A percentile compares a stretch with the other conserved stretches of the same genome.
Conservation (phyloP, 1,140 invertebrate genomes). For the Chrysopa pallens region DNA sequence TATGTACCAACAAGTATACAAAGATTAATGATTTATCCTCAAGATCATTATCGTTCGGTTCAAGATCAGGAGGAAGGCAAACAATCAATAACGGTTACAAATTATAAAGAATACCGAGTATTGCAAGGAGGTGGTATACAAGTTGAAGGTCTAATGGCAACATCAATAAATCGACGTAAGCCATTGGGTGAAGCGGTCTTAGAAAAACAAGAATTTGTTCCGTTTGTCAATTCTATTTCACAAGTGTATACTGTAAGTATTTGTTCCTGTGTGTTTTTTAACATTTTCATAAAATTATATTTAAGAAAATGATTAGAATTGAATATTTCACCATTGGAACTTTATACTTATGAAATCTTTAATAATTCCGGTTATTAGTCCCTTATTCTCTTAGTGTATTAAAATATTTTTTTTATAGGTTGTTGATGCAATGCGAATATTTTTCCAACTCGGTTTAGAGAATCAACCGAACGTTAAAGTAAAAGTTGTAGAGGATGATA, state of each 20-base stretch:
- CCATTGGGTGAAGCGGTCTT: constrained; percentile 43
- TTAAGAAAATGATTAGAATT: no score
- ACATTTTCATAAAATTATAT: no score
- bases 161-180: constrained; percentile 47
- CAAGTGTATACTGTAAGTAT: not conserved
- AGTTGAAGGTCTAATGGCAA: constrained; percentile 63
- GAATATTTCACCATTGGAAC: no score
- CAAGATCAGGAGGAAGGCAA: constrained; percentile 11
- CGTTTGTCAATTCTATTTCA: constrained; percentile 28
- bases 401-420: no score
- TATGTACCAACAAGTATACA: constrained; percentile 69
- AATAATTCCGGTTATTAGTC: no score
- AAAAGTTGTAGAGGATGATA: constrained; percentile 47
- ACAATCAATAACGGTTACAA: not conserved
- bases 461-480: constrained; percentile 49
- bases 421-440: constrained; percentile 25
- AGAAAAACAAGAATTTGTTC: constrained; percentile 59
- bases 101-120: constrained; percentile 25
- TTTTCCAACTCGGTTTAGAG: constrained; percentile 60
- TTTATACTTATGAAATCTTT: no score
- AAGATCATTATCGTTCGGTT: constrained; percentile 28
- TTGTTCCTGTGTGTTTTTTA: no score
- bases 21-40: constrained; percentile 57
- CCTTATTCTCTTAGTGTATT: no score
- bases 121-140: constrained; percentile 53